Evolutionary conservation across 2,797 vertebrate species (phyloP).

Genomic region (Otolemur crassicaudatus): DNA sequence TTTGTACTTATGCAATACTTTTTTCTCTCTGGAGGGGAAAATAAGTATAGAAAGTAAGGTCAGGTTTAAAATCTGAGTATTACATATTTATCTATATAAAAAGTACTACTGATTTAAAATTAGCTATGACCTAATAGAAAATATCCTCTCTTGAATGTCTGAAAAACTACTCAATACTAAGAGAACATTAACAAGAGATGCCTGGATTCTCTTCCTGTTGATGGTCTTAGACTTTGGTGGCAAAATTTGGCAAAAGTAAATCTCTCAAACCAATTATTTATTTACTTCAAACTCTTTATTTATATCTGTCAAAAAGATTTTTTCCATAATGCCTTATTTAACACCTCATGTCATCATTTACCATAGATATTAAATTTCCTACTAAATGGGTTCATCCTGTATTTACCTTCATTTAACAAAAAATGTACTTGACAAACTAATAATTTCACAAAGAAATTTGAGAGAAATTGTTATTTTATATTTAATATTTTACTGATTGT

Average conservation of each 20-base stretch:
- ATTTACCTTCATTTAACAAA: slow-evolving; percentile 10
- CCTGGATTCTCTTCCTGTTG: not conserved
- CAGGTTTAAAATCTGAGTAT: not conserved
- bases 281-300: slow-evolving; percentile 43
- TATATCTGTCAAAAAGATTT: not conserved
- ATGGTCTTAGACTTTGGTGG: not conserved
- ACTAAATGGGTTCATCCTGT: not conserved
- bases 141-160: not conserved
- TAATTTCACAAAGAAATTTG: slow-evolving; percentile 15
- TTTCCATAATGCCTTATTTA: not conserved
- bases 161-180: slow-evolving; percentile 17
- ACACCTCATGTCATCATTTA: not conserved
- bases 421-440: slow-evolving; percentile 8
- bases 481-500: not conserved
- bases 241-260: slow-evolving; percentile 20
- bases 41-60: slow-evolving; percentile 31
- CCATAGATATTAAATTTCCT: not conserved
- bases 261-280: not conserved
- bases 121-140: slow-evolving; percentile 21
- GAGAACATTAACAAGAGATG: not conserved
- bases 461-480: too few relatives aligned
- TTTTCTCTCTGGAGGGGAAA: slow-evolving; percentile 27
- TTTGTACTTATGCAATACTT: slow-evolving; percentile 31
- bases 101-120: slow-evolving; percentile 36
- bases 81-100: slow-evolving; percentile 21